These are phyloP conservation scores for Cephus cinctus DNA, from an alignment of 1,140 invertebrate species.

Conservation along the genomic window DNA sequence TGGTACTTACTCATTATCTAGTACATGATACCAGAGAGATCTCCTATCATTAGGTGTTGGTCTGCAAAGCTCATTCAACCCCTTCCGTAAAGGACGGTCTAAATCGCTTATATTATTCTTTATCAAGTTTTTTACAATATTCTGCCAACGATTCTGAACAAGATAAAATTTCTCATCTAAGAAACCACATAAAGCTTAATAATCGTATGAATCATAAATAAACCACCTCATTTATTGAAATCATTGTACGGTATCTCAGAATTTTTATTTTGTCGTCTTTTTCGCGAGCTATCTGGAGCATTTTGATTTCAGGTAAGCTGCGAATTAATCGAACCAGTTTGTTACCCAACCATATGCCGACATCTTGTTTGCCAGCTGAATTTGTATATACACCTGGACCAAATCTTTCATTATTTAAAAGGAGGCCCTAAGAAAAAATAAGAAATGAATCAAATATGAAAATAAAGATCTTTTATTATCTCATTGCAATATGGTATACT, in stretches of 20 bases:
- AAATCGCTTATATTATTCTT: not conserved
- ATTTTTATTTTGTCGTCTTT: slow-evolving; percentile 16
- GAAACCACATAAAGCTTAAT: slow-evolving; percentile 23
- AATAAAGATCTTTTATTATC: not conserved
- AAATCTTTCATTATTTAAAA: slow-evolving; percentile 49
- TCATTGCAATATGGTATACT: not conserved
- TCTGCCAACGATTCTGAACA: slow-evolving; percentile 17
- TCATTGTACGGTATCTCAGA: slow-evolving; percentile 25
- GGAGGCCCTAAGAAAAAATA: slow-evolving; percentile 44
- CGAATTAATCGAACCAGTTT: slow-evolving; percentile 45
- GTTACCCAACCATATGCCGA: slow-evolving; percentile 54
- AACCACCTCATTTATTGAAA: slow-evolving; percentile 27
- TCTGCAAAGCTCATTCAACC: not conserved
- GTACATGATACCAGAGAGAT: too few relatives aligned
- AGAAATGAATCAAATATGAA: slow-evolving; percentile 21
- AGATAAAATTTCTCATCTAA: too few relatives aligned
- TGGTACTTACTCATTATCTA: too few relatives aligned
- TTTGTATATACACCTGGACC: slow-evolving; percentile 56
- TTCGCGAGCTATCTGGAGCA: slow-evolving; percentile 18
- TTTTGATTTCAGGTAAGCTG: slow-evolving; percentile 31
- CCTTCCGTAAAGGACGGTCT: not conserved
- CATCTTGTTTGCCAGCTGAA: slow-evolving; percentile 44
- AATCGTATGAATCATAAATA: slow-evolving; percentile 10
- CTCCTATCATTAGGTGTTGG: too few relatives aligned
- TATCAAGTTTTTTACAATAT: not conserved